Percentiles rank a stretch among this genome's conserved stretches.
These are phyloP conservation scores for Lytechinus pictus DNA, from an alignment of 35 echinoderm and acorn worm species.

Conservation along the genomic window DNA sequence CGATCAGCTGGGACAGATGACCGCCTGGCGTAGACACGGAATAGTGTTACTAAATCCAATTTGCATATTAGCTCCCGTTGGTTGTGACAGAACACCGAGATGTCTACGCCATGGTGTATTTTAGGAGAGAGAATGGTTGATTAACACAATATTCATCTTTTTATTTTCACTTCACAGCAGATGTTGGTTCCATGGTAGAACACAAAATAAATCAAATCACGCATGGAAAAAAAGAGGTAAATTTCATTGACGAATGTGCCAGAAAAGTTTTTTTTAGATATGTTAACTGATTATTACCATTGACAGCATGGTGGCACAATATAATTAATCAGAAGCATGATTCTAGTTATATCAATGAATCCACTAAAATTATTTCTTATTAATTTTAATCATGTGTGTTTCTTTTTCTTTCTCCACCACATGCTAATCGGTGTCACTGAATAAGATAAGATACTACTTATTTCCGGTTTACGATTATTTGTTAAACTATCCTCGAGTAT, in stretches of 20 bases:
- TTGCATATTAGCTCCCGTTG: background rate
- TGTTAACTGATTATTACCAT: background rate
- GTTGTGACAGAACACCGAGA: background rate
- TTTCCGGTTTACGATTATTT: no score
- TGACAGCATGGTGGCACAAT: background rate
- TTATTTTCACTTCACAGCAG: background rate
- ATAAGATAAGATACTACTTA: no score
- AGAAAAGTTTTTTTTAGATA: background rate
- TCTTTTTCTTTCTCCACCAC: no score
- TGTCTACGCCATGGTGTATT: background rate
- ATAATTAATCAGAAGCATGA: no score
- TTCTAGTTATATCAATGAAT: no score
- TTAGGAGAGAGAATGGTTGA: background rate
- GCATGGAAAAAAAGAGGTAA: background rate
- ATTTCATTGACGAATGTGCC: constrained; percentile 3
- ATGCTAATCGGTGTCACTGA: no score
- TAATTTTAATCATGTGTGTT: no score
- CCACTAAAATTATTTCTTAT: no score
- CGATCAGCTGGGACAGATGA: constrained; percentile 15
- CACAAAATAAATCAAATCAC: background rate
- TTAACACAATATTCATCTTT: background rate
- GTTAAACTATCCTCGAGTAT: no score
- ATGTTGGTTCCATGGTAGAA: background rate
- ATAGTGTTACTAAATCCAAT: background rate
- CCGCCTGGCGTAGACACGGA: background rate